Percentiles rank a stretch among this genome's conserved stretches.
phyloP scores from a whole-genome alignment of 1,140 invertebrate species.

The Epicauta chinensis region DNA sequence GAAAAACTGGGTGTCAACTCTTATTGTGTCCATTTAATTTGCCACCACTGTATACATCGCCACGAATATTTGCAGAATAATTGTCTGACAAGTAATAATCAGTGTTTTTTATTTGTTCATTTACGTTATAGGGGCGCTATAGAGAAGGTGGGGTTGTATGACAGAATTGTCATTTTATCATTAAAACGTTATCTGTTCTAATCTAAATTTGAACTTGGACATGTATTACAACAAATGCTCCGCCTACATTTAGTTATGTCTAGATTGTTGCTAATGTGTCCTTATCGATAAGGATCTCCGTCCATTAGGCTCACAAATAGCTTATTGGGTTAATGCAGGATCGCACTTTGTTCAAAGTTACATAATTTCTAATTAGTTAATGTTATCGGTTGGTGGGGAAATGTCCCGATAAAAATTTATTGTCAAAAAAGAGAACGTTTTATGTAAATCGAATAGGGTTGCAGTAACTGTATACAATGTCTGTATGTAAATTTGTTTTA shows the following conservation, averaged over 20 bases:
- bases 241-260: conserved; percentile 11
- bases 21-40: too few relatives aligned
- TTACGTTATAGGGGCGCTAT: neutral
- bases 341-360: too few relatives aligned
- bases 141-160: conserved; percentile 9
- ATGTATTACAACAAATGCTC: conserved; percentile 6
- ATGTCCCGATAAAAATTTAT: too few relatives aligned
- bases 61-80: conserved; percentile 5
- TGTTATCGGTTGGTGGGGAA: too few relatives aligned
- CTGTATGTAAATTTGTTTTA: conserved; percentile 25
- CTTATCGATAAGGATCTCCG: conserved; percentile 12
- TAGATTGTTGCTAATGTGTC: conserved; percentile 13
- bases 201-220: conserved; percentile 10
- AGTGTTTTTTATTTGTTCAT: conserved; percentile 12
- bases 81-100: conserved; percentile 4
- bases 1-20: too few relatives aligned
- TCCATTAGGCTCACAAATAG: conserved; percentile 11
- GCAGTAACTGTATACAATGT: conserved; percentile 9
- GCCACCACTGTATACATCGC: too few relatives aligned
- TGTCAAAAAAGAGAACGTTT: conserved; percentile 12
- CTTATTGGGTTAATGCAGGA: conserved; percentile 10
- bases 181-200: conserved; percentile 8
- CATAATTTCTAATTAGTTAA: too few relatives aligned
- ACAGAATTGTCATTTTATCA: conserved; percentile 18
- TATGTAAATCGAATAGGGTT: conserved; percentile 22